Evolutionary conservation across 2,113 vertebrate species (phyloP), one percentile per base, ranked within the genome.

Genomic region (Parus major): DNA sequence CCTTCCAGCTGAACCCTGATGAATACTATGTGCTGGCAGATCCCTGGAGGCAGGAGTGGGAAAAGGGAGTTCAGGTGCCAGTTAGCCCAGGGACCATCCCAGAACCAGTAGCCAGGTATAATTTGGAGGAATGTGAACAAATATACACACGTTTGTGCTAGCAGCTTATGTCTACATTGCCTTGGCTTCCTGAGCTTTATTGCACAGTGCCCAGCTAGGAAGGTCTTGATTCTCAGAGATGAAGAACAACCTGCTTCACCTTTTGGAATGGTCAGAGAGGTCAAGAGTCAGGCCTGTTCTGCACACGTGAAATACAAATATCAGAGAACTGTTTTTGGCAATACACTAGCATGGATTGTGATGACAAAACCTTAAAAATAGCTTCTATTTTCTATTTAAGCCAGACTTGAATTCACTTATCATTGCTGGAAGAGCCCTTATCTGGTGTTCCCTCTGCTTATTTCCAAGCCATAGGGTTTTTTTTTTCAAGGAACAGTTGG

Each of bases 1-100:
- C 99, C n/a, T 97, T 98, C 97, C 99, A 99, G 97, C 98, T 99
- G 95, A 99, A 98, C 97, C 97, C 99, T 0, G 99, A 99, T 64
- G 99, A 99, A 59, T 99, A 98, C 98, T 99, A 99, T 68, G 97
- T 99, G 93, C 97, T 99, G 81, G 99, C 98, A 12, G 99, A 99
- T 89, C 98, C 98, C 52, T 99, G 99, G 99, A 98, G 99, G 88
- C 99, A 99, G 98, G 99, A 99, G 91, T 99, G 99, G 99, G 99
- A 99, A 97, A 99, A 99, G 92, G 99, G 99, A 9, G 99, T 99
- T 82, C 99, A 99, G 98, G 99, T 99, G 79, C 99, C 99, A 9
- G 99, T 99, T 97, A 99, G 99, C 97, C 99, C 99, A 1, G 98
- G 98, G 93, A 98, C 99, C 97, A 98, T 99, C 92, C 99, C 99